phyloP scores from a whole-genome alignment of 2,113 vertebrate species.

The Rhinolophus sinicus region DNA sequence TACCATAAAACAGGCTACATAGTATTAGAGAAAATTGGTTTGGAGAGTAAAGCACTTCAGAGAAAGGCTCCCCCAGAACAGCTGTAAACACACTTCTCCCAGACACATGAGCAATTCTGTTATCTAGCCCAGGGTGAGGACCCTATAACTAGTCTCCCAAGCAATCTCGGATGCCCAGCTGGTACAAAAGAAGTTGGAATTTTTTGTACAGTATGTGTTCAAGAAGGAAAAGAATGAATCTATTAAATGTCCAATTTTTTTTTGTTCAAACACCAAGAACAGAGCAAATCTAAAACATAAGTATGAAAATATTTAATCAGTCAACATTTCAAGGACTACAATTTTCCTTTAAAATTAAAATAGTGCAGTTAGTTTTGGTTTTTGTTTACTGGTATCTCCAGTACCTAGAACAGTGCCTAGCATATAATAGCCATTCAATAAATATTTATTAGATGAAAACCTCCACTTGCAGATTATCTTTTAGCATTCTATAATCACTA shows the following conservation, averaged over 20 bases:
- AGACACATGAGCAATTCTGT: neutral
- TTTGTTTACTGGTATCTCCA: neutral
- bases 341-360: conserved; percentile 21
- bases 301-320: neutral
- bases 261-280: neutral
- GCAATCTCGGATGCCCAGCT: neutral
- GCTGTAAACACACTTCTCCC: neutral
- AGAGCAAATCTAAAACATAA: conserved; percentile 10
- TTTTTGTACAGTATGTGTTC: neutral
- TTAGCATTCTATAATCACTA: neutral
- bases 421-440: neutral
- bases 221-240: neutral
- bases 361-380: neutral
- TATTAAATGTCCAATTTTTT: conserved; percentile 1
- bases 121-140: neutral
- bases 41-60: neutral
- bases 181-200: neutral
- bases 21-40: neutral
- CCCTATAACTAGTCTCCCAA: neutral
- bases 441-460: conserved; percentile 6
- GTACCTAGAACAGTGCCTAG: neutral
- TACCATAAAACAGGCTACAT: neutral
- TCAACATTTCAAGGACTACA: neutral
- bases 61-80: neutral
- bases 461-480: neutral